These are phyloP conservation scores for Axinella damicornis DNA, from an alignment of 37 sponge, comb jelly and placozoan species.

Conservation along the genomic window DNA sequence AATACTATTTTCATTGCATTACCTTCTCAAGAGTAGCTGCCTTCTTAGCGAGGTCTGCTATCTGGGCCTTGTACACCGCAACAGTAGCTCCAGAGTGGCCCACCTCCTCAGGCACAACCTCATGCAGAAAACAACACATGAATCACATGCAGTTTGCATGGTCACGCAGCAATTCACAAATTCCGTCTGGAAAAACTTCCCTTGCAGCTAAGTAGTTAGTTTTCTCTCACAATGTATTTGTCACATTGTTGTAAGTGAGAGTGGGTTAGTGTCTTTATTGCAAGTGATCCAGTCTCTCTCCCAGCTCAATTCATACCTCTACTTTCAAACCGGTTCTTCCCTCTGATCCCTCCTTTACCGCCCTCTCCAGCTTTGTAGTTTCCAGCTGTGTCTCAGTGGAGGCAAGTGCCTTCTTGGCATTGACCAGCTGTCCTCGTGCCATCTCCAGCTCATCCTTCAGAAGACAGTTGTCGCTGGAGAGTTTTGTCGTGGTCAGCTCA, in stretches of 20 bases:
- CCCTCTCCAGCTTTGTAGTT: not conserved
- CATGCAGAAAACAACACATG: not conserved
- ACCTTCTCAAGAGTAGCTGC: not conserved
- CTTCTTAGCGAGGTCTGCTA: constrained; percentile 11
- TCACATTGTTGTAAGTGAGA: no score
- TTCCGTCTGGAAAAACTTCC: no score
- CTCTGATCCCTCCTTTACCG: not conserved
- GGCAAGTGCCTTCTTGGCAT: constrained; percentile 1
- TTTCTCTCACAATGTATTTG: no score
- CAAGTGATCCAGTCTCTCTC: no score
- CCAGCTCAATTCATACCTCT: no score
- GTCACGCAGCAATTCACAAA: not conserved
- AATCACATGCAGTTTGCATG: not conserved
- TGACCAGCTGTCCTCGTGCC: constrained; percentile 7
- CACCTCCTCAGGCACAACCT: not conserved
- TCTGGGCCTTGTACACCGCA: constrained; percentile 4
- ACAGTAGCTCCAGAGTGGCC: not conserved
- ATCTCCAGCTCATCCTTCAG: constrained; percentile 31
- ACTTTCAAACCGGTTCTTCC: no score
- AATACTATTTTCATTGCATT: no score
- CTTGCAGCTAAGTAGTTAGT: no score
- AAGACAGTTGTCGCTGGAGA: constrained; percentile 17
- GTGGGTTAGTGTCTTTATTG: no score
- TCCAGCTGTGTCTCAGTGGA: not conserved
- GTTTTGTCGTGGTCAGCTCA: not conserved